These are phyloP conservation scores for Apodemia mormo DNA, from an alignment of 2,888 invertebrate species.

Conservation along the genomic window DNA sequence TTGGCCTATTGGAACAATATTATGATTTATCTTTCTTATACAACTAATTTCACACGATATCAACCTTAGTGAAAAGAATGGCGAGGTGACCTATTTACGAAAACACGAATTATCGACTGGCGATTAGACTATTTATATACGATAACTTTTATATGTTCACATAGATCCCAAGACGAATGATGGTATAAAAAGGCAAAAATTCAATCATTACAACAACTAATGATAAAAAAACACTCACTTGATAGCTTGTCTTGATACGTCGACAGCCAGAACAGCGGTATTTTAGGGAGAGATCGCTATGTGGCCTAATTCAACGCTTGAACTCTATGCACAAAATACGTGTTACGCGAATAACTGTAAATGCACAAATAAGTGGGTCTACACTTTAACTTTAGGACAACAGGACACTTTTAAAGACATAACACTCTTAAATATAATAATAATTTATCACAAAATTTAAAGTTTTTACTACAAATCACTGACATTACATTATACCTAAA, in stretches of 20 bases:
- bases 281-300: slow-evolving; percentile 83
- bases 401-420: slow-evolving; percentile 42
- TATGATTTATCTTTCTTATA: slow-evolving; percentile 41
- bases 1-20: slow-evolving; percentile 31
- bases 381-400: slow-evolving; percentile 44
- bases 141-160: slow-evolving; percentile 53
- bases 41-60: slow-evolving; percentile 59
- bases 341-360: slow-evolving; percentile 81
- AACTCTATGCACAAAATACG: slow-evolving; percentile 82
- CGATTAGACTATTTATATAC: slow-evolving; percentile 61
- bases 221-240: slow-evolving; percentile 67
- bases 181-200: slow-evolving; percentile 33
- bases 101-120: slow-evolving; percentile 77
- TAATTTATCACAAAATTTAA: slow-evolving; percentile 41
- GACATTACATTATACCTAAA: slow-evolving; percentile 59
- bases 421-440: slow-evolving; percentile 38
- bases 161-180: slow-evolving; percentile 40
- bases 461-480: slow-evolving; percentile 53
- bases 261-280: slow-evolving; percentile 82
- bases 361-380: slow-evolving; percentile 70
- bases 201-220: slow-evolving; percentile 42
- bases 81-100: slow-evolving; percentile 82
- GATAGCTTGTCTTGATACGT: slow-evolving; percentile 71
- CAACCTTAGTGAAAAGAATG: slow-evolving; percentile 68
- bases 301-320: slow-evolving; percentile 82